Evolutionary conservation across 1,140 invertebrate genomes (phyloP).

Genomic region (Heliconius nattereri): DNA sequence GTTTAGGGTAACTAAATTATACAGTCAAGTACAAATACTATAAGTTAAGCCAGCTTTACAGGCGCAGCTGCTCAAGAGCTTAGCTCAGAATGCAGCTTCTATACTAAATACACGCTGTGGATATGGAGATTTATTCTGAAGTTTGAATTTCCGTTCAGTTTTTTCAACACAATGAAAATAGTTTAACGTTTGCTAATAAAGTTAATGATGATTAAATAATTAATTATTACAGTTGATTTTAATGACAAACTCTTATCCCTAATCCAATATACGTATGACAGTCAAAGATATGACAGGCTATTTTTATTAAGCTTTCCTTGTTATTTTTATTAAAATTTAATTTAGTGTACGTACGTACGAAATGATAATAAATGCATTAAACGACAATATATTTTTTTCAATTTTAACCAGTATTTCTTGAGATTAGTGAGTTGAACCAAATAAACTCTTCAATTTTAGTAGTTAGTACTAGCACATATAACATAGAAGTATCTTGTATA

Average conservation of each 20-base stretch:
- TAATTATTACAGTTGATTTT: background rate
- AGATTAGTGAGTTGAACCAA: too few relatives aligned
- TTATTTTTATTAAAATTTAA: too few relatives aligned
- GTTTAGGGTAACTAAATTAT: slow-evolving; percentile 15
- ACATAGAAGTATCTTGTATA: background rate
- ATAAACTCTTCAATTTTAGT: too few relatives aligned
- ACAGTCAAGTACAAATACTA: slow-evolving; percentile 12
- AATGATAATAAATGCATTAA: too few relatives aligned
- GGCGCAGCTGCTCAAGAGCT: slow-evolving; percentile 13
- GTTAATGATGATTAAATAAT: background rate
- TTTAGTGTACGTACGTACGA: too few relatives aligned
- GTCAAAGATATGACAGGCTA: too few relatives aligned
- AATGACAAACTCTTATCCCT: too few relatives aligned
- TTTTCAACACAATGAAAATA: background rate
- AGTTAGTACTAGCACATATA: too few relatives aligned
- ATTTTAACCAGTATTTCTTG: too few relatives aligned
- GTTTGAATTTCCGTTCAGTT: background rate
- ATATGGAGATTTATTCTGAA: background rate
- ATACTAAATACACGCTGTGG: slow-evolving; percentile 6
- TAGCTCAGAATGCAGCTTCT: slow-evolving; percentile 4
- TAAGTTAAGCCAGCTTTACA: slow-evolving; percentile 15
- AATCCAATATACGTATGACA: too few relatives aligned
- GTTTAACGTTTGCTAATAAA: background rate
- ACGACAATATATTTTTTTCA: too few relatives aligned
- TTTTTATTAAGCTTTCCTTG: too few relatives aligned